These are phyloP conservation scores for Boleophthalmus pectinirostris DNA, from an alignment of 2,113 vertebrate genomes.

Conservation along the genomic window DNA sequence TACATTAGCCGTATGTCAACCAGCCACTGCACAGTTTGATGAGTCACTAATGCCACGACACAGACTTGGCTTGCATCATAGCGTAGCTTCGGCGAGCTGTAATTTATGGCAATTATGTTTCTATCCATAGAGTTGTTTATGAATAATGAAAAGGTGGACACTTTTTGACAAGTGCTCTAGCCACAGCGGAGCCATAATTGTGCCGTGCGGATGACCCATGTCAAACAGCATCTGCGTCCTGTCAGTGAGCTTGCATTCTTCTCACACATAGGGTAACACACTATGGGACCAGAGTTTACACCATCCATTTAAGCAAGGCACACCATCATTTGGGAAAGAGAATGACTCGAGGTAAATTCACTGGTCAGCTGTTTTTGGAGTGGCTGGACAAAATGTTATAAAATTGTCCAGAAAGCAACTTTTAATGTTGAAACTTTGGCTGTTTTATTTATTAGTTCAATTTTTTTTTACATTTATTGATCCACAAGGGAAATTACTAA, in stretches of 20 bases:
- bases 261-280: conserved; percentile 9
- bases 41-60: conserved; percentile 53
- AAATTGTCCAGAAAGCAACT: background rate
- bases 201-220: conserved; percentile 56
- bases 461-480: background rate
- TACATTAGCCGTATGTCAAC: conserved; percentile 46
- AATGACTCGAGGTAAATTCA: background rate
- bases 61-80: conserved; percentile 50
- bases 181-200: conserved; percentile 49
- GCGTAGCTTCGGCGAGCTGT: conserved; percentile 45
- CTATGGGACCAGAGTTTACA: conserved; percentile 15
- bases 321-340: background rate
- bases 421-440: background rate
- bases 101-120: conserved; percentile 48
- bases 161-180: conserved; percentile 34
- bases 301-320: background rate
- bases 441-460: background rate
- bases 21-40: conserved; percentile 45
- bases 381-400: too few relatives aligned
- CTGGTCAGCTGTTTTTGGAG: background rate
- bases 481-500: too few relatives aligned
- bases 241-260: conserved; percentile 47
- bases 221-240: conserved; percentile 59
- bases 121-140: conserved; percentile 41
- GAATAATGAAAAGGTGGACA: conserved; percentile 56